Conservation (phyloP, 2,888 invertebrate species). For the Nemoura dubitans region DNA sequence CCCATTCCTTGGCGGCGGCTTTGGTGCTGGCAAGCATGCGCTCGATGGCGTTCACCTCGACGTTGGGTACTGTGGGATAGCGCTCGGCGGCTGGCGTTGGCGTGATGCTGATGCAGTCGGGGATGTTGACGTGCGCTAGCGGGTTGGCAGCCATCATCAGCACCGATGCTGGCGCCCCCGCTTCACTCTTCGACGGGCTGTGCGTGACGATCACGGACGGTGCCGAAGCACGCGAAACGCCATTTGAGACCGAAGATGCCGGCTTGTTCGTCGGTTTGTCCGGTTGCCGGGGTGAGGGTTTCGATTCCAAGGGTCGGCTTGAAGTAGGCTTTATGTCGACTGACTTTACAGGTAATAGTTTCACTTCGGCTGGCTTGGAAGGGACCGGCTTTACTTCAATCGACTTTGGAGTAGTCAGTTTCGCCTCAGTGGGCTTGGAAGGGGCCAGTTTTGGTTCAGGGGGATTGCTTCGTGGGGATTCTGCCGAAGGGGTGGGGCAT, state of each 20-base stretch:
- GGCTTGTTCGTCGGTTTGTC: not conserved
- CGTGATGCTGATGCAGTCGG: constrained; percentile 49
- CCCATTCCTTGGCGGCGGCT: not conserved
- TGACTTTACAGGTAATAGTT: not conserved
- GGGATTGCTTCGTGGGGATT: not conserved
- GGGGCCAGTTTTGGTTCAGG: not conserved
- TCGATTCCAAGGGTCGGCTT: not conserved
- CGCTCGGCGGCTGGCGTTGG: constrained; percentile 18
- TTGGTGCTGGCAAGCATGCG: not conserved
- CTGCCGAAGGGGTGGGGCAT: not conserved
- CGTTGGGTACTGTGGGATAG: not conserved
- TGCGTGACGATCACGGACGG: not conserved
- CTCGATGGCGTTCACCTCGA: not conserved
- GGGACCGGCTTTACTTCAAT: not conserved
- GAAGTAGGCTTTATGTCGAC: not conserved
- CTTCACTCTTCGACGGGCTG: not conserved
- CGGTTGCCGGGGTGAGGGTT: not conserved
- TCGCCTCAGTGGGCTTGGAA: not conserved
- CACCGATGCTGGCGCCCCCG: not conserved
- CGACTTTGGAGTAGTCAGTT: not conserved
- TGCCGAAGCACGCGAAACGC: not conserved
- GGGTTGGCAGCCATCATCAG: constrained; percentile 20
- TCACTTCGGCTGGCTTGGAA: not conserved
- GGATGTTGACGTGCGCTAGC: constrained; percentile 45
- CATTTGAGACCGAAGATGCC: not conserved